Evolutionary conservation across 2,113 vertebrate species (phyloP).

Genomic region (Zingel zingel): DNA sequence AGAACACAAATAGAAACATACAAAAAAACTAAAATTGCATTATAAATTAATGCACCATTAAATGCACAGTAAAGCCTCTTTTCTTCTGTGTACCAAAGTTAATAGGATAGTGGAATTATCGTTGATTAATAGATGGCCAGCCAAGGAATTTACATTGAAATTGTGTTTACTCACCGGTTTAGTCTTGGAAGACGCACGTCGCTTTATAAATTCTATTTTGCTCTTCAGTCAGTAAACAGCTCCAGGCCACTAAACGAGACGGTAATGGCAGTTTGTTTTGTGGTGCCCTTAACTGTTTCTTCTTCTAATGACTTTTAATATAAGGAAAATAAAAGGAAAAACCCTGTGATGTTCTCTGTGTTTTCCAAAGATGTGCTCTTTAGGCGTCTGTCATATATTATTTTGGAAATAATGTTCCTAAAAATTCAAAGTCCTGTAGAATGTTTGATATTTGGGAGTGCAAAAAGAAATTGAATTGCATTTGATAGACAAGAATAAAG

Average conservation of each 20-base stretch:
- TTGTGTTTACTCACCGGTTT: conserved; percentile 55
- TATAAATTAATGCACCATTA: conserved; percentile 2
- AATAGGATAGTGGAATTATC: conserved; percentile 44
- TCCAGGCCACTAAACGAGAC: conserved; percentile 32
- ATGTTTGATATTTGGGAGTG: background rate
- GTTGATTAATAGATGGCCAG: conserved; percentile 51
- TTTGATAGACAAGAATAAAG: background rate
- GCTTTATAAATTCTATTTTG: conserved; percentile 61
- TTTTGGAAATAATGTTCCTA: background rate
- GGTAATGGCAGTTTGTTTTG: conserved; percentile 49
- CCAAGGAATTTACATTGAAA: conserved; percentile 52
- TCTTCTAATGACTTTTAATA: conserved; percentile 44
- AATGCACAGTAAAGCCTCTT: conserved; percentile 15
- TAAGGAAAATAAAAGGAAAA: conserved; percentile 28
- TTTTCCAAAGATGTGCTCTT: conserved; percentile 9
- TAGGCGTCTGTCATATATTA: background rate
- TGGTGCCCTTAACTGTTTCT: conserved; percentile 43
- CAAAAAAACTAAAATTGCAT: background rate
- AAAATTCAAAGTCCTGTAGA: background rate
- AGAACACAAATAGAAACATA: conserved; percentile 11
- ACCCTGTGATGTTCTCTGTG: background rate
- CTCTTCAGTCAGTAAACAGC: conserved; percentile 55
- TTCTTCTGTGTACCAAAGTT: conserved; percentile 10
- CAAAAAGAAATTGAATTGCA: background rate
- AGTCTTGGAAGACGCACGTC: conserved; percentile 31